These are phyloP conservation scores for Tuberolachnus salignus DNA, from an alignment of 2,888 invertebrate genomes.

Conservation along the genomic window DNA sequence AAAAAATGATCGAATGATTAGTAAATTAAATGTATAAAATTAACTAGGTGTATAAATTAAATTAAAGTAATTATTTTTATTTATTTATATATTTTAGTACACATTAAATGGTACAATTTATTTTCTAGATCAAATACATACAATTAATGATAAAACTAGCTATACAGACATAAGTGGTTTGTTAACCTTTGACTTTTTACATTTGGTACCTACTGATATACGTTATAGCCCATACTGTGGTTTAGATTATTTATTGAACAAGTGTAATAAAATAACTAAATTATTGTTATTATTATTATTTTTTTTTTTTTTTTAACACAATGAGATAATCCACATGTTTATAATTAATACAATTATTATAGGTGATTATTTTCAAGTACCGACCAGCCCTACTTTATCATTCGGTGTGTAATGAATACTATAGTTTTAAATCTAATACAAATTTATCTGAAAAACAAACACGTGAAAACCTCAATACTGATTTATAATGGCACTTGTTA, in stretches of 20 bases:
- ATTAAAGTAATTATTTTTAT: conserved; percentile 12
- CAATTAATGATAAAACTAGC: conserved; percentile 1
- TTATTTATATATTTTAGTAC: neutral
- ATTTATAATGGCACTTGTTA: neutral
- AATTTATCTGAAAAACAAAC: conserved; percentile 20
- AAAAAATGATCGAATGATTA: neutral
- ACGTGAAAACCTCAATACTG: neutral
- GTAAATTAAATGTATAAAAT: neutral
- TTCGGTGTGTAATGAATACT: conserved; percentile 6
- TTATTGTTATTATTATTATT: neutral
- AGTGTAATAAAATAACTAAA: conserved; percentile 7
- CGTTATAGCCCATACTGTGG: neutral
- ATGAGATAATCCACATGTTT: conserved; percentile 18
- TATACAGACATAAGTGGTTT: conserved; percentile 8
- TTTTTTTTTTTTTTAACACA: neutral
- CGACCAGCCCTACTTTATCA: neutral
- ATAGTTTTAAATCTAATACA: conserved; percentile 1
- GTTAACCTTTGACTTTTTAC: conserved; percentile 4
- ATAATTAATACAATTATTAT: conserved; percentile 12
- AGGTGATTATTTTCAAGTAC: conserved; percentile 35
- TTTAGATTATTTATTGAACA: conserved; percentile 2
- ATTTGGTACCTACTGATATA: conserved; percentile 14
- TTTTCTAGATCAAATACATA: conserved; percentile 1
- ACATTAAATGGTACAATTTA: neutral
- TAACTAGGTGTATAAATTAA: neutral